phyloP scores from a whole-genome alignment of 2,113 vertebrate genomes.

The Gracilinanus agilis region DNA sequence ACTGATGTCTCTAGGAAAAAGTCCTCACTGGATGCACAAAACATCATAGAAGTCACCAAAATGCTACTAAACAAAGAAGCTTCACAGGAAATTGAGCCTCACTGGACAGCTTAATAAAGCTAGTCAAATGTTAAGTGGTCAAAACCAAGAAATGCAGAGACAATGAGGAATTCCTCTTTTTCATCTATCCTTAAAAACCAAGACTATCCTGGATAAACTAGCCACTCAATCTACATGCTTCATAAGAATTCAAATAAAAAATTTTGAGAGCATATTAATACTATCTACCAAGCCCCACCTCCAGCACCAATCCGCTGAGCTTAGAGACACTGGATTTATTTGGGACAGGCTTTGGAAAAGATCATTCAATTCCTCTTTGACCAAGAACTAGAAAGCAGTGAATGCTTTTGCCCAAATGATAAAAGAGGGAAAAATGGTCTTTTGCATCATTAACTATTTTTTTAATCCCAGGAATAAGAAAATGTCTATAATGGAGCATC shows the following conservation, averaged over 20 bases:
- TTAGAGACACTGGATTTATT: not conserved
- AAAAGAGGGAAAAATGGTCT: not conserved
- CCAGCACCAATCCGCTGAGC: slow-evolving; percentile 14
- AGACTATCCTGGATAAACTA: slow-evolving; percentile 4
- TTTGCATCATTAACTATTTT: slow-evolving; percentile 16
- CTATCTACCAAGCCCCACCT: slow-evolving; percentile 33
- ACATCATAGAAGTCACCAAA: not conserved
- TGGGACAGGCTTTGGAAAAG: slow-evolving; percentile 15
- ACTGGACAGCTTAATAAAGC: slow-evolving; percentile 32
- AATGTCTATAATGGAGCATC: not conserved
- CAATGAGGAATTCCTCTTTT: slow-evolving; percentile 33
- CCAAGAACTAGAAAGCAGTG: slow-evolving; percentile 18
- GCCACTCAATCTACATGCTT: slow-evolving; percentile 10
- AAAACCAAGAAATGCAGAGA: slow-evolving; percentile 56
- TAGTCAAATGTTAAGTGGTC: slow-evolving; percentile 21
- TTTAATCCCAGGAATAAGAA: slow-evolving; percentile 45
- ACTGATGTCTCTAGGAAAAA: not conserved
- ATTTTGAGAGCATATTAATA: not conserved
- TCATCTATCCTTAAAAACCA: slow-evolving; percentile 16
- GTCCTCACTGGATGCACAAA: not conserved
- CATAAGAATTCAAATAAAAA: slow-evolving; percentile 12
- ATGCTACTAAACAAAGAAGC: not conserved
- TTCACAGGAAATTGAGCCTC: slow-evolving; percentile 27
- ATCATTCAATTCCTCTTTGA: slow-evolving; percentile 1
- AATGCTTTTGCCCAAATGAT: not conserved